Base-by-base conservation (phyloP, 1,140 invertebrate genomes). In the Drosophila pachea region DNA sequence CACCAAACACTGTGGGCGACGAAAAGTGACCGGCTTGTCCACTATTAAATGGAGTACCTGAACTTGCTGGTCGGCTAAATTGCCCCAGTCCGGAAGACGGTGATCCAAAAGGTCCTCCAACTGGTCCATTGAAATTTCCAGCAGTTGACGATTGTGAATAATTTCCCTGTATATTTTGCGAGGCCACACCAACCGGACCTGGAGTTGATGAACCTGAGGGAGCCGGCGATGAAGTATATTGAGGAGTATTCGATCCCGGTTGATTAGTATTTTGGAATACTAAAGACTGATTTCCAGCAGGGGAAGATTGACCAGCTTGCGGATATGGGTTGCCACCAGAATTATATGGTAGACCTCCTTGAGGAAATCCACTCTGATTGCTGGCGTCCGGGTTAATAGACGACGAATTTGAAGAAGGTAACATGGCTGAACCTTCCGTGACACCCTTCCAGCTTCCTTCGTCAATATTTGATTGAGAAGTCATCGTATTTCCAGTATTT, bases 161-260 rank as follows among this genome's bases (percentile, higher is more conserved):
- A 32, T 92, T 92, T 53, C 90, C 90, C 12, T 92, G 91, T 56
- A 90, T 90, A 71, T 91, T 91, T 82, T 92, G 92, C 29, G 92
- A 92, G 43, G 91, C 74, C 36, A 84, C 79, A 52, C 92, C 79
- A 36, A 84, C 79, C 12, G 93, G 93, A 40, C 93, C 93, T 4
- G 94, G 94, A 33, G 94, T 94, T 11, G 94, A 94, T 40, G 94
- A 94, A n/a, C 94, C 94, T 31, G 93, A 94, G 4, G 94, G 94
- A 52, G 94, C 94, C 47, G 94, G 94, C 32, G 94, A 94, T 29
- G 94, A 93, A 66, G 93, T 94, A 86, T 94, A 94, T 78, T 94
- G 94, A 11, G 94, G 94, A 60, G 94, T 94, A 59, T 91, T 93
- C 29, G 93, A 94, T 40, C 94, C 93, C 5, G 94, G 93, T 59